Conservation (phyloP, 2,797 vertebrate species). For the Sebastiscus albofasciatus region DNA sequence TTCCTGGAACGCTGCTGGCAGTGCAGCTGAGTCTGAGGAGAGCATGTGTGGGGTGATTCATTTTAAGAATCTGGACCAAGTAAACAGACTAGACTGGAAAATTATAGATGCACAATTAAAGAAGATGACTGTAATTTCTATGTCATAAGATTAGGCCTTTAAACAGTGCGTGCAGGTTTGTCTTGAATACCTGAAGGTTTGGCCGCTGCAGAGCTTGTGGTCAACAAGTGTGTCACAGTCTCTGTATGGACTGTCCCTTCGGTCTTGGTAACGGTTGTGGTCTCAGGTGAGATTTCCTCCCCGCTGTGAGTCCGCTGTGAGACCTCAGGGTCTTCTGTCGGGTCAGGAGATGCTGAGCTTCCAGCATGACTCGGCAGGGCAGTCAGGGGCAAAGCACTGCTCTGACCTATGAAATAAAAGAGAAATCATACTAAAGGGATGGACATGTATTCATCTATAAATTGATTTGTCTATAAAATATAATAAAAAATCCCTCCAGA, state of each 20-base stretch:
- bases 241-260: slow-evolving; percentile 3
- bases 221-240: not conserved
- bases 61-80: slow-evolving; percentile 38
- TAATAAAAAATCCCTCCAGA: too few species aligned
- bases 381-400: slow-evolving; percentile 11
- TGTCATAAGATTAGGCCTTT: not conserved
- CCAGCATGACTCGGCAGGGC: slow-evolving; percentile 12
- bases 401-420: slow-evolving; percentile 60
- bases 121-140: not conserved
- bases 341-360: slow-evolving; percentile 21
- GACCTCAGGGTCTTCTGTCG: slow-evolving; percentile 35
- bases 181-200: slow-evolving; percentile 59
- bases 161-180: not conserved
- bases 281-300: slow-evolving; percentile 12
- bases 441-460: not conserved
- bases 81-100: slow-evolving; percentile 16
- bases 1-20: slow-evolving; percentile 36
- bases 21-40: not conserved
- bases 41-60: slow-evolving; percentile 33
- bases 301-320: not conserved
- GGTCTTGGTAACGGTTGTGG: not conserved
- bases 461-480: not conserved
- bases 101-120: slow-evolving; percentile 14
- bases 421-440: not conserved
- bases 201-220: not conserved